Evolutionary conservation across 64 coral and sea anemone genomes (phyloP), one percentile per base, ranked within the genome.

Genomic region (Cladopsammia gracilis): DNA sequence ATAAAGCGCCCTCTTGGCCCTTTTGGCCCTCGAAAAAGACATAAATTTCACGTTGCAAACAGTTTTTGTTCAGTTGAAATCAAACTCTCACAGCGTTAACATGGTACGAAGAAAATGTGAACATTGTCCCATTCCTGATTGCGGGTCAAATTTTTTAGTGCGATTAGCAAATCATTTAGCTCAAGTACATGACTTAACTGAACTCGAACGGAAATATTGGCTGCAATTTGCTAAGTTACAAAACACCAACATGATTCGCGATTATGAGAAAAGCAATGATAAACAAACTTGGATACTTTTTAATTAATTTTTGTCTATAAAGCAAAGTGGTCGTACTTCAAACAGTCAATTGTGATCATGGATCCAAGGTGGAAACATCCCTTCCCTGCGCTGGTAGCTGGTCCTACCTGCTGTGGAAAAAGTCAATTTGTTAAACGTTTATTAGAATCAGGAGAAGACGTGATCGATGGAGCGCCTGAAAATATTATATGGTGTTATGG

Each of bases 321-420:
- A 7, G 42, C 9, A 23, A 22, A 25, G 71, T 58, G 53, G 0
- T 47, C 20, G 46, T 58, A 26, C n/a, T 57, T 76, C 13, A 70
- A 83, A 50, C 62, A 75, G 61, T 94, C 68, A 70, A 68, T 88
- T 83, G 53, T 49, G 61, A 88, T 8, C 61, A 93, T 93, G 92
- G 92, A 94, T n/a, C 62, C 74, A n/a, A 68, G 91, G 71, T 87
- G 73, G 64, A 82, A 83, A 90, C 79, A 90, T 89, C 86, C 84
- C 3, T 93, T 83, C 75, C 48, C 64, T 12, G 74, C 74, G 20
- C 56, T 84, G 44, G 60, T 95, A 4, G 87, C 87, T 23, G 86
- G 93, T 1, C 77, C 87, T 13, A 89, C 93, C 16, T 89, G 79
- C 23, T 58, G 78, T 51, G 77, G 86, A 2, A 94, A 94, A 16